phyloP scores from a whole-genome alignment of 2,797 vertebrate species.

The Cossypha heuglini region DNA sequence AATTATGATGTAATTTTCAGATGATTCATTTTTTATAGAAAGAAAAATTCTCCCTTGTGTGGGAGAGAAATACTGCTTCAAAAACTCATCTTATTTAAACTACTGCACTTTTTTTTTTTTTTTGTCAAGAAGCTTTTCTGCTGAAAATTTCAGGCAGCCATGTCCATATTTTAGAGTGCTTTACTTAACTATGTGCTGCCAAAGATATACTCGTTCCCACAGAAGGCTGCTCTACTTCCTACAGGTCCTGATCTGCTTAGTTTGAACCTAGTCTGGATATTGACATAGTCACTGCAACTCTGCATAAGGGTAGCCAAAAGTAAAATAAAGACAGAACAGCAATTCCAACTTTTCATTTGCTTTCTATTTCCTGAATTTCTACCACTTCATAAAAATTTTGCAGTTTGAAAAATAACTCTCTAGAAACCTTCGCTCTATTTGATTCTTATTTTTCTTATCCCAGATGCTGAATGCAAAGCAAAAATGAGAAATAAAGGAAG shows the following conservation, averaged over 20 bases:
- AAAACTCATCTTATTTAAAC: neutral
- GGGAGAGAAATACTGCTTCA: neutral
- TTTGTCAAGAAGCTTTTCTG: neutral
- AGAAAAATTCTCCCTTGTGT: neutral
- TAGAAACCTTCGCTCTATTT: neutral
- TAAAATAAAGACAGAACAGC: neutral
- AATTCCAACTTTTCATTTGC: neutral
- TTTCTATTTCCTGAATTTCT: neutral
- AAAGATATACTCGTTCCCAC: neutral
- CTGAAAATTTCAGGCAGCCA: neutral
- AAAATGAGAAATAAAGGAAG: constrained; percentile 83
- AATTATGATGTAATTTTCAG: neutral
- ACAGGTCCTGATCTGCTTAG: neutral
- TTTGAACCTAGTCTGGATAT: neutral
- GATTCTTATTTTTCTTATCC: neutral
- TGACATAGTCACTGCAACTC: neutral
- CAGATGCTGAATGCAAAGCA: constrained; percentile 88
- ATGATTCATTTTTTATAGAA: neutral
- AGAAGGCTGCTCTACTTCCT: neutral
- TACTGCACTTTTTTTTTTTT: neutral
- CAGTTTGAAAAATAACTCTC: neutral
- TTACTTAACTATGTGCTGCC: neutral
- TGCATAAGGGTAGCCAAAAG: neutral
- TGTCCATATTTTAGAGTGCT: neutral
- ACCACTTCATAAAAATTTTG: neutral